Percentiles rank a stretch among this genome's conserved stretches.
phyloP scores from a whole-genome alignment of 2,113 vertebrate genomes.

The Entelurus aequoreus region DNA sequence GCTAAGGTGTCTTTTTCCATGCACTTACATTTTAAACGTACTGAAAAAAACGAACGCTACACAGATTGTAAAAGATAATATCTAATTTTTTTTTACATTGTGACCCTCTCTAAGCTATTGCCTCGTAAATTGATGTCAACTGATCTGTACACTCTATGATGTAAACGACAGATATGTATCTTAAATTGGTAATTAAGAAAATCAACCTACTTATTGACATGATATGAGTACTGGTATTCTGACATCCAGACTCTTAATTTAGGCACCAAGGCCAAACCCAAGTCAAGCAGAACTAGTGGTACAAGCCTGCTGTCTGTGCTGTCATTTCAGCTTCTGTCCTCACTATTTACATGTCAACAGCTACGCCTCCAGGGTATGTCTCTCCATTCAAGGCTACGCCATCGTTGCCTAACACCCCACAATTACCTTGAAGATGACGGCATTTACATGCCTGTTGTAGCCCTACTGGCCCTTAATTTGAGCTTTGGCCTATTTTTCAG shows the following conservation, averaged over 20 bases:
- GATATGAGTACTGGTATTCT: constrained; percentile 47
- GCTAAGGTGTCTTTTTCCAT: no score
- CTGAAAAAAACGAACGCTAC: neutral
- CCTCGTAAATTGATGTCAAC: constrained; percentile 22
- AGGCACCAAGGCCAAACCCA: constrained; percentile 41
- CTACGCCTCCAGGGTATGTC: constrained; percentile 48
- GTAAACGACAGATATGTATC: constrained; percentile 38
- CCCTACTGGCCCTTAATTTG: constrained; percentile 63
- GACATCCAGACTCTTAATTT: constrained; percentile 55
- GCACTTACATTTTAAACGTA: neutral
- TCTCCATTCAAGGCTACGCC: constrained; percentile 41
- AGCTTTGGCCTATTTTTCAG: constrained; percentile 67
- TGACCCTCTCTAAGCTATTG: constrained; percentile 19
- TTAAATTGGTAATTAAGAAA: constrained; percentile 52
- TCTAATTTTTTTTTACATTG: constrained; percentile 4
- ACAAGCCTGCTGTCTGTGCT: constrained; percentile 51
- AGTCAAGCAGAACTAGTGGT: constrained; percentile 40
- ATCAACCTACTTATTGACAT: constrained; percentile 50
- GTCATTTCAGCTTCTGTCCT: constrained; percentile 55
- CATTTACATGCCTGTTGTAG: constrained; percentile 44
- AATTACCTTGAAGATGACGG: constrained; percentile 59
- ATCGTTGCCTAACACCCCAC: constrained; percentile 45
- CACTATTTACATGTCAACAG: constrained; percentile 61
- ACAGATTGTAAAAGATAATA: constrained; percentile 1
- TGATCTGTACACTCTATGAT: constrained; percentile 33